A percentile compares a stretch with the other conserved stretches of the same genome.
Evolutionary conservation across 1,140 invertebrate species (phyloP).

Genomic region (Solen grandis): DNA sequence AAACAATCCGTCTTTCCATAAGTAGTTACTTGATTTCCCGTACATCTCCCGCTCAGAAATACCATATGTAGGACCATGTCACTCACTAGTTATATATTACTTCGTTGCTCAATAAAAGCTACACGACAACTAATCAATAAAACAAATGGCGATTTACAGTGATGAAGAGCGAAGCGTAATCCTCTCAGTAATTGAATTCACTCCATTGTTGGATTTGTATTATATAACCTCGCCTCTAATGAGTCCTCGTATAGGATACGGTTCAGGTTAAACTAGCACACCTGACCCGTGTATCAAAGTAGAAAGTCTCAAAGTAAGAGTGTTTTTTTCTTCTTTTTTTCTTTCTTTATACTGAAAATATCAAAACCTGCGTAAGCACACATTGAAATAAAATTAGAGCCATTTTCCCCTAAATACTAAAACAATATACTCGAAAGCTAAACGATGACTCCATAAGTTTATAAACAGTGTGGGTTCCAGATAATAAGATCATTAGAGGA

Average conservation of each 20-base stretch:
- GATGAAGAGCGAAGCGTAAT: slow-evolving; percentile 38
- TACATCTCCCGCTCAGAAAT: neutral
- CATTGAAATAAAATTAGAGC: no score
- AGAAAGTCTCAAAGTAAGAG: no score
- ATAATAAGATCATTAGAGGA: no score
- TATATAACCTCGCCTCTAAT: neutral
- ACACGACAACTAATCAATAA: slow-evolving; percentile 10
- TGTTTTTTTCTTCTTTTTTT: no score
- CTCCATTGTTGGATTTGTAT: neutral
- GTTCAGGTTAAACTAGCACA: slow-evolving; percentile 1
- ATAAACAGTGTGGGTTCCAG: no score
- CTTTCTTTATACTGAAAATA: no score
- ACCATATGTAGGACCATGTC: neutral
- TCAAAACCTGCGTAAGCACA: no score
- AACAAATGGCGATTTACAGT: slow-evolving; percentile 20
- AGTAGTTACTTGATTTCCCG: neutral
- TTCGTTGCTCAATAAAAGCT: neutral
- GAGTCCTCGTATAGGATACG: neutral
- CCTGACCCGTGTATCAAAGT: slow-evolving; percentile 7
- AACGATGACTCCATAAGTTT: no score
- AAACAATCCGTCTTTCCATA: neutral
- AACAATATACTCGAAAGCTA: no score
- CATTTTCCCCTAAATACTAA: no score
- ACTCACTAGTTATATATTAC: neutral
- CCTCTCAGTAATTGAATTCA: slow-evolving; percentile 36